phyloP scores from a whole-genome alignment of 1,140 invertebrate species.

The Pseudomyrmex sp. region DNA sequence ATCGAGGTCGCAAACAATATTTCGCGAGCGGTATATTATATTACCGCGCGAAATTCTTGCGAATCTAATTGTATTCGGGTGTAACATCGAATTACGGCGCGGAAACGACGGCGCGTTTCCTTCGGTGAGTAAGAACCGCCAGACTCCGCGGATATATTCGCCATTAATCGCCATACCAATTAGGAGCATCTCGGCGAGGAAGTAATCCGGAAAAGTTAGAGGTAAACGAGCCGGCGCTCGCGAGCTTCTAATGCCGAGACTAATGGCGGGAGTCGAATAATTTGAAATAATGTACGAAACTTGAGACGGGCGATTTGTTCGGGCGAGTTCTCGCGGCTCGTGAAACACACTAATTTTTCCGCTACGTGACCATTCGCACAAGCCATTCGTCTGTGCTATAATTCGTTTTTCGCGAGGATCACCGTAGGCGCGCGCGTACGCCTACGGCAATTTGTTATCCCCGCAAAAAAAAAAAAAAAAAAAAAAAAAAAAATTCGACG shows the following conservation, averaged over 20 bases:
- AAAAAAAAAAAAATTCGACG: too few relatives aligned
- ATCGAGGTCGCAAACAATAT: neutral
- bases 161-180: conserved; percentile 56
- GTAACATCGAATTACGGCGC: neutral
- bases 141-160: conserved; percentile 33
- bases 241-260: conserved; percentile 33
- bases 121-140: conserved; percentile 13
- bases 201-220: conserved; percentile 54
- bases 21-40: neutral
- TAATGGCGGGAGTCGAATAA: conserved; percentile 55
- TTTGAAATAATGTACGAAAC: conserved; percentile 60
- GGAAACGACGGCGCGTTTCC: neutral
- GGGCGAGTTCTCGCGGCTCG: conserved; percentile 32
- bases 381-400: conserved; percentile 37
- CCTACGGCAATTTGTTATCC: conserved; percentile 51
- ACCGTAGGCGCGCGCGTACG: conserved; percentile 35
- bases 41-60: neutral
- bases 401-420: conserved; percentile 41
- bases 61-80: conserved; percentile 10
- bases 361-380: conserved; percentile 47
- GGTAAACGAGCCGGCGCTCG: conserved; percentile 42
- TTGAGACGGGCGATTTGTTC: conserved; percentile 53
- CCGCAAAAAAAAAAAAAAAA: neutral
- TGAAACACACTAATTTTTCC: conserved; percentile 59
- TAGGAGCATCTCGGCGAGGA: conserved; percentile 36